phyloP scores from a whole-genome alignment of 2,113 vertebrate species.

The Sylvietta virens region DNA sequence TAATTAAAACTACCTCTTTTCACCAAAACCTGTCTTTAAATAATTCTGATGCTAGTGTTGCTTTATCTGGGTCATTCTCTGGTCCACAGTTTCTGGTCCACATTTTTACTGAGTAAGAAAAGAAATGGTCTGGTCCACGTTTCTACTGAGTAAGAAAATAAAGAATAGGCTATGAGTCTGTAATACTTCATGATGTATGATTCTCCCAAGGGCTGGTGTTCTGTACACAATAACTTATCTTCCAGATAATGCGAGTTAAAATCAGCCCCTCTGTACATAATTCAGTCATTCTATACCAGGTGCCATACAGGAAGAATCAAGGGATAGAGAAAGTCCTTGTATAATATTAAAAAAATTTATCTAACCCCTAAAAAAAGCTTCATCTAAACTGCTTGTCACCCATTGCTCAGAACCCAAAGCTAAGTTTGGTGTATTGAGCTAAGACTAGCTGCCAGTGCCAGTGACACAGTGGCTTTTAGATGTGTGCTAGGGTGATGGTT shows the following conservation, averaged over 20 bases:
- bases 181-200: neutral
- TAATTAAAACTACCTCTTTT: neutral
- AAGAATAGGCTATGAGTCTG: neutral
- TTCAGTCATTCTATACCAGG: neutral
- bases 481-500: neutral
- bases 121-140: neutral
- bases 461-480: neutral
- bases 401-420: neutral
- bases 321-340: neutral
- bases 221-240: neutral
- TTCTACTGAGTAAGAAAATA: neutral
- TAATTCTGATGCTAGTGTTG: neutral
- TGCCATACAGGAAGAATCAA: neutral
- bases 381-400: neutral
- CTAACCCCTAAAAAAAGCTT: neutral
- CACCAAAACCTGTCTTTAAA: neutral
- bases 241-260: neutral
- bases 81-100: neutral
- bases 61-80: neutral
- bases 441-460: neutral
- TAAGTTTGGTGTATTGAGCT: fast-evolving
- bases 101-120: neutral
- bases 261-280: neutral
- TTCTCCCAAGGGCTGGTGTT: neutral
- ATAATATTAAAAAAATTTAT: neutral